Percentiles rank a stretch among this genome's conserved stretches.
Conservation (phyloP, 2,113 vertebrate genomes). For the Turnix velox region DNA sequence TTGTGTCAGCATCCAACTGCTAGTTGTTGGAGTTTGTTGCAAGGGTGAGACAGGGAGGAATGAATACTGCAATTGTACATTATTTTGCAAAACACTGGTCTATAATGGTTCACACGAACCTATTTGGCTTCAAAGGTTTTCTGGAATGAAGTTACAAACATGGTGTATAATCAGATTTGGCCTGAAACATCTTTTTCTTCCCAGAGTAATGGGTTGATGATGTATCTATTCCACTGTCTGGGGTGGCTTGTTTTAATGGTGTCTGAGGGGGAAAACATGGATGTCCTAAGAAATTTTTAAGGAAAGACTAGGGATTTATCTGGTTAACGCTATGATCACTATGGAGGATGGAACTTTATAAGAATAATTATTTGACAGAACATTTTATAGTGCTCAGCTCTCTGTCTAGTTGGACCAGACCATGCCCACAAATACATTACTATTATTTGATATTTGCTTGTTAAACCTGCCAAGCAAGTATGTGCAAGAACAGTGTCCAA, state of each 20-base stretch:
- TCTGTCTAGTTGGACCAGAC: not conserved
- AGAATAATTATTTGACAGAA: not conserved
- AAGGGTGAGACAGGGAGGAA: not conserved
- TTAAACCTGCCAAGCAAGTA: not conserved
- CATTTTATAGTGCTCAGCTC: not conserved
- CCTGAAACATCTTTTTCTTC: not conserved
- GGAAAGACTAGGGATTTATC: not conserved
- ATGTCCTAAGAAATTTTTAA: not conserved
- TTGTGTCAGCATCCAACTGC: not conserved
- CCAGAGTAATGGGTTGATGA: not conserved
- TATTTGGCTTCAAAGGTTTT: not conserved
- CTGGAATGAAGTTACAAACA: not conserved
- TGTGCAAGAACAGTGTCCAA: not conserved
- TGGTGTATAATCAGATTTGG: not conserved
- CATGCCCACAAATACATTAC: not conserved
- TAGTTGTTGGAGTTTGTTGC: not conserved
- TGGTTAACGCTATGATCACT: not conserved
- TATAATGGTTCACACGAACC: not conserved
- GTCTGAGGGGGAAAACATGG: not conserved
- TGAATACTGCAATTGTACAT: not conserved
- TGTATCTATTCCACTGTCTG: not conserved
- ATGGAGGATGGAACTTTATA: not conserved
- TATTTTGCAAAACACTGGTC: not conserved
- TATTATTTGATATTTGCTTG: not conserved
- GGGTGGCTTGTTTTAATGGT: not conserved